Base-by-base conservation (phyloP, 1,140 invertebrate species). In the Thaumetopoea pityocampa region DNA sequence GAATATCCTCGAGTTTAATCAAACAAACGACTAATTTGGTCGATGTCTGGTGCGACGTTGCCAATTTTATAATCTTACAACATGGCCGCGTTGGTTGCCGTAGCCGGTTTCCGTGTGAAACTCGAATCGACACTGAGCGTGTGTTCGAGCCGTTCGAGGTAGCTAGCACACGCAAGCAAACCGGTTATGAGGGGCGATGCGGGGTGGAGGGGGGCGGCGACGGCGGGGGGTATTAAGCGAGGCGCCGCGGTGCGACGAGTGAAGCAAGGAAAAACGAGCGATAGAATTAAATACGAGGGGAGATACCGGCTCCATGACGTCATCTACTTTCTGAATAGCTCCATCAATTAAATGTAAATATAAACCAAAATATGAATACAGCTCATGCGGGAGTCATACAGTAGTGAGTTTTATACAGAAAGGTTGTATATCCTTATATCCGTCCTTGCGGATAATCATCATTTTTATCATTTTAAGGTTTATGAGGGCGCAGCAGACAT, bases 21-120 rank as follows among this genome's bases (percentile, higher is more conserved):
- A 53, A 51, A 47, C 50, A 42, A 63, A 64, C 64, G 67, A 72
- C 72, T 79, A 80, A 78, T 76, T 78, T 74, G 77, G 74, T 83
- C 74, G 79, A 80, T 80, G 79, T 81, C 74, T 83, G 74, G 65
- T 77, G 80, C 80, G 77, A 67, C 77, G 79, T 84, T 84, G 79
- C 79, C 79, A 72, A 67, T 57, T 73, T 70, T 72, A 72, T 71
- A 20, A 15, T 73, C 73, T 78, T 78, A 74, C 73, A 79, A 85
- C 74, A 79, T 79, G 74, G 81, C 76, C 66, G 76, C 68, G 61
- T 67, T 69, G 63, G 67, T 19, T 40, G 37, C 65, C 63, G 72
- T 73, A 68, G 72, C 62, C 68, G 49, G 78, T 79, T 82, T 79
- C 78, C 76, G 76, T 77, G 73, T 80, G 76, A 81, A 83, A 83